Percentiles rank a stretch among this genome's conserved stretches.
Evolutionary conservation across 2,888 invertebrate species (phyloP).

Genomic region (Nomada ferruginata): DNA sequence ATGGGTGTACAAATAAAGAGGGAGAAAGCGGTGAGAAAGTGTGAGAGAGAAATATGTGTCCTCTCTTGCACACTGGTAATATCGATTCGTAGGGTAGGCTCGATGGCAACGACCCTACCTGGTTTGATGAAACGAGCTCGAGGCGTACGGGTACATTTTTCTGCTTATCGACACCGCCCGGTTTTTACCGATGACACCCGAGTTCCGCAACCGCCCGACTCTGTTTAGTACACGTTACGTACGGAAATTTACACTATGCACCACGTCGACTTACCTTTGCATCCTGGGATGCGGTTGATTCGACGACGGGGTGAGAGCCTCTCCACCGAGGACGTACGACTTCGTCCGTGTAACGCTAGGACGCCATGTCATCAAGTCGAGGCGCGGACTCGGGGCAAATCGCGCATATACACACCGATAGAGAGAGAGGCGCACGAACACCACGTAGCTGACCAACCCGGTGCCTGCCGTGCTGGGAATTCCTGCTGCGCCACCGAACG

Average conservation of each 20-base stretch:
- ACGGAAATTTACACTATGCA: conserved; percentile 51
- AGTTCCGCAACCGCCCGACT: conserved; percentile 41
- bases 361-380: conserved; percentile 84
- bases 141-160: conserved; percentile 63
- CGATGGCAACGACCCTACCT: conserved; percentile 82
- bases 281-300: conserved; percentile 74
- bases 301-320: conserved; percentile 72
- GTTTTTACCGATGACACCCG: conserved; percentile 70
- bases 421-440: conserved; percentile 67
- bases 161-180: conserved; percentile 74
- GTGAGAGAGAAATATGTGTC: conserved; percentile 49
- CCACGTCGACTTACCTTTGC: conserved; percentile 79
- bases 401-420: conserved; percentile 67
- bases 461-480: conserved; percentile 71
- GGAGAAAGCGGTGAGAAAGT: conserved; percentile 52
- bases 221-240: conserved; percentile 26
- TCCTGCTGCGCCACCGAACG: conserved; percentile 80
- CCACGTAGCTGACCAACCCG: conserved; percentile 71
- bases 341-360: conserved; percentile 78
- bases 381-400: conserved; percentile 74
- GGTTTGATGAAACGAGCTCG: conserved; percentile 60
- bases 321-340: conserved; percentile 74
- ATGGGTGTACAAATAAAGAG: conserved; percentile 49
- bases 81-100: conserved; percentile 79
- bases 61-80: conserved; percentile 61